Base-by-base conservation (phyloP, 1,140 invertebrate genomes). In the Philaenus spumarius region DNA sequence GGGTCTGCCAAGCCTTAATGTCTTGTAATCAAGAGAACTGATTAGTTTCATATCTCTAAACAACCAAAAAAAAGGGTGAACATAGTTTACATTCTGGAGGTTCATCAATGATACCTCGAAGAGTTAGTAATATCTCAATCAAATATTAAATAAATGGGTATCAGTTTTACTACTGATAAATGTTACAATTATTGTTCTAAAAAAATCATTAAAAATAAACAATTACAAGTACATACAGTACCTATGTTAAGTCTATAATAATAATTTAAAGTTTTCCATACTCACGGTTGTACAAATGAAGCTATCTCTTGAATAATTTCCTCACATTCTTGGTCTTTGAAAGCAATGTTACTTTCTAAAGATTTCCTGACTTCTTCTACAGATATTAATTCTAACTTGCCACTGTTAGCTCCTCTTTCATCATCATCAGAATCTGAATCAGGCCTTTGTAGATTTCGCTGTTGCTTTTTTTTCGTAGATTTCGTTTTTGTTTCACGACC, bases 401-500 rank as follows among this genome's bases (percentile, higher is more conserved):
- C 66, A 50, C 12, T 48, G 43, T 59, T 67, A 71, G 79, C 69
- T 72, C 74, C 17, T 68, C 70, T 64, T 39, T 64, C 67, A 9
- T 80, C 78, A 45, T 82, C 79, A 55, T 87, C 83, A 52, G 53
- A 66, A 68, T 42, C 64, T 30, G 80, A 83, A 64, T 74, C 68
- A 67, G 75, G 73, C 71, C 73, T 78, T 24, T 72, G 75, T 30
- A 4, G 26, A 37, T 62, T 62, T 66, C 71, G 74, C 58, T 74
- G 73, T 69, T 82, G 79, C 61, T 77, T 74, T 67, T 89, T 90
- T 67, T 98, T 98, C 0, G 87, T 88, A 5, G 93, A 87, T 72
- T 95, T 96, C 0, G 90, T 97, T 76, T 96, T 97, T 0, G 93
- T 95, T 77, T 98, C 95, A 54, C 95, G 78, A 1, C 94, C 95